Conservation (phyloP, 2,888 invertebrate genomes). For the Andrena haemorrhoa region DNA sequence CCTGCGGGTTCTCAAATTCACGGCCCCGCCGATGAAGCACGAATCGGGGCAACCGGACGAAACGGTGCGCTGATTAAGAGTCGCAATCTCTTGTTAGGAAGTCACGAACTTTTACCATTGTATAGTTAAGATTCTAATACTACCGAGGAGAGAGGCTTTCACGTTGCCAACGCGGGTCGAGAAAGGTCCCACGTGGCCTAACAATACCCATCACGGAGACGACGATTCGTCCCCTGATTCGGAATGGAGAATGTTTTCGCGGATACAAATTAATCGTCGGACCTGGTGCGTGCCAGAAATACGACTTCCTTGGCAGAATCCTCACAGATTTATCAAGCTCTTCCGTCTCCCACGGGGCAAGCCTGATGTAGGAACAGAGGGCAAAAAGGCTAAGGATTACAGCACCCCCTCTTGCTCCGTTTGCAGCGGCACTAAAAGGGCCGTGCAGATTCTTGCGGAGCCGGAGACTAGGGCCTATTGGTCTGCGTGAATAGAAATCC, state of each 20-base stretch:
- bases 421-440: conserved; percentile 45
- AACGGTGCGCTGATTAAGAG: not conserved
- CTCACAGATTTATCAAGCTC: conserved; percentile 51
- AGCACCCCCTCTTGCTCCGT: conserved; percentile 56
- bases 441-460: conserved; percentile 72
- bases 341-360: conserved; percentile 47
- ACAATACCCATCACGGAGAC: conserved; percentile 3
- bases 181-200: not conserved
- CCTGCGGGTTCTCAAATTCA: conserved; percentile 76
- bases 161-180: not conserved
- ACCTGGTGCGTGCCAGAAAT: conserved; percentile 69
- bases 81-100: no score
- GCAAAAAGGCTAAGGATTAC: conserved; percentile 75
- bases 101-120: no score
- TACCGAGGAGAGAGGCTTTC: not conserved
- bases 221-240: not conserved
- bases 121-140: no score
- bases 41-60: not conserved
- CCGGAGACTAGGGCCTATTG: conserved; percentile 54
- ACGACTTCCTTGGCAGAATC: conserved; percentile 43
- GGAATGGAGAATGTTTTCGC: conserved; percentile 2
- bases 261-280: conserved; percentile 56
- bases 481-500: conserved; percentile 77
- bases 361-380: conserved; percentile 13
- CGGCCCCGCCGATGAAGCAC: not conserved